Conservation (phyloP, 2,888 invertebrate genomes). For the Aphrophora alni region DNA sequence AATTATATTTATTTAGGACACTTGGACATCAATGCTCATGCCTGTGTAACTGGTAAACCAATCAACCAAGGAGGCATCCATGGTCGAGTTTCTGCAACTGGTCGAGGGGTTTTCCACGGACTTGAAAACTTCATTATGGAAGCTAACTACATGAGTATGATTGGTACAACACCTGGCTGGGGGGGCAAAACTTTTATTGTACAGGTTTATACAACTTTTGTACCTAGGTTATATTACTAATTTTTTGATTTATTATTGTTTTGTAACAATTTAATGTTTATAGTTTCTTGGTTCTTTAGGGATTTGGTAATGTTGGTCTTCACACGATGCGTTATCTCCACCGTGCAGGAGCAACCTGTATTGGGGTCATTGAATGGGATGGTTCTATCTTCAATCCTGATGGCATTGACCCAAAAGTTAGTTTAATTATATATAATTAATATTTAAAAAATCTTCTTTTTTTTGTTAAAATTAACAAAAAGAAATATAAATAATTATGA, state of each 20-base stretch:
- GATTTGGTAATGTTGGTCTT: constrained; percentile 97
- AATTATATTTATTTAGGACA: constrained; percentile 40
- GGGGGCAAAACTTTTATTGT: constrained; percentile 80
- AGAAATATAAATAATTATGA: too few relatives aligned
- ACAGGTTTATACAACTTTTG: constrained; percentile 59
- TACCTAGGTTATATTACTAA: background rate
- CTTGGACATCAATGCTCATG: constrained; percentile 92
- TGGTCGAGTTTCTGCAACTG: constrained; percentile 95
- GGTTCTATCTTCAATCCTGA: constrained; percentile 85
- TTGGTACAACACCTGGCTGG: constrained; percentile 91
- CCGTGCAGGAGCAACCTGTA: constrained; percentile 89
- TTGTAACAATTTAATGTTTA: background rate
- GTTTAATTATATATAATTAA: too few relatives aligned
- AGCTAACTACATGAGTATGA: constrained; percentile 92
- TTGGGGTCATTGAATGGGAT: constrained; percentile 91
- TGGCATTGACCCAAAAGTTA: constrained; percentile 91
- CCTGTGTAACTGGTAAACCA: constrained; percentile 97
- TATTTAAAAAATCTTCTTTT: too few relatives aligned
- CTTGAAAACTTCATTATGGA: constrained; percentile 94
- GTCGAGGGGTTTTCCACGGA: constrained; percentile 93
- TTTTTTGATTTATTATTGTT: background rate
- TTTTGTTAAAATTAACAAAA: too few relatives aligned
- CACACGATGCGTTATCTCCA: constrained; percentile 94
- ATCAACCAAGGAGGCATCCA: constrained; percentile 97
- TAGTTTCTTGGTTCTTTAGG: constrained; percentile 61